Evolutionary conservation across 2,888 invertebrate genomes (phyloP).

Genomic region (Onthophagus sagittarius): DNA sequence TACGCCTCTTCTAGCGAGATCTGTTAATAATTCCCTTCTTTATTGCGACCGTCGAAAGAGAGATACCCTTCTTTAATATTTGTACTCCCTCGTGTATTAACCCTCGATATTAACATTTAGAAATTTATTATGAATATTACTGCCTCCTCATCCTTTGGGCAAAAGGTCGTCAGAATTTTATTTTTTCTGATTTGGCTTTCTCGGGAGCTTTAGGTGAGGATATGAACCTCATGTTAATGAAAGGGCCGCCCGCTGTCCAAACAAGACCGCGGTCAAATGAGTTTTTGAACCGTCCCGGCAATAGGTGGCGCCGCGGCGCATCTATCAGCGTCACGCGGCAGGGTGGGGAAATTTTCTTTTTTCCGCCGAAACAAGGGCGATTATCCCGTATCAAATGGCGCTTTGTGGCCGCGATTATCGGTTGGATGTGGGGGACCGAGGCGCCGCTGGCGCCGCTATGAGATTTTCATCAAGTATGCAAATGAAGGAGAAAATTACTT

Average conservation of each 20-base stretch:
- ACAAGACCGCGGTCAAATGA: conserved; percentile 47
- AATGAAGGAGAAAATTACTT: conserved; percentile 52
- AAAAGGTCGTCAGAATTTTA: background rate
- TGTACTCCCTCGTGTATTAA: background rate
- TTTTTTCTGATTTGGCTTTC: conserved; percentile 1
- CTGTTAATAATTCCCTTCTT: background rate
- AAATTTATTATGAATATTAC: conserved; percentile 1
- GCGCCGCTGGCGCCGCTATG: conserved; percentile 37
- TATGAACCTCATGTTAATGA: conserved; percentile 47
- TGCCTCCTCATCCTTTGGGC: background rate
- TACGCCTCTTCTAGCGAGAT: too few relatives aligned
- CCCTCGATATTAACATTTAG: background rate
- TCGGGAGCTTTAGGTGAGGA: conserved; percentile 32
- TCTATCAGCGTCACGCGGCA: conserved; percentile 1
- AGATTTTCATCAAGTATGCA: conserved; percentile 52
- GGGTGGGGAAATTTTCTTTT: background rate
- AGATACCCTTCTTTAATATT: background rate
- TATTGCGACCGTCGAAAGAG: background rate
- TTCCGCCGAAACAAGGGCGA: conserved; percentile 18
- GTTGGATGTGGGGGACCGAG: conserved; percentile 22
- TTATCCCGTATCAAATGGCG: conserved; percentile 22
- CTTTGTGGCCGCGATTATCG: conserved; percentile 25
- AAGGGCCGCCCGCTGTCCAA: conserved; percentile 40
- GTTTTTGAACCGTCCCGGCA: conserved; percentile 36
- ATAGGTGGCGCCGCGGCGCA: background rate